Percentiles rank a stretch among this genome's conserved stretches.
Conservation (phyloP, 2,797 vertebrate species). For the Holocentrus rufus region DNA sequence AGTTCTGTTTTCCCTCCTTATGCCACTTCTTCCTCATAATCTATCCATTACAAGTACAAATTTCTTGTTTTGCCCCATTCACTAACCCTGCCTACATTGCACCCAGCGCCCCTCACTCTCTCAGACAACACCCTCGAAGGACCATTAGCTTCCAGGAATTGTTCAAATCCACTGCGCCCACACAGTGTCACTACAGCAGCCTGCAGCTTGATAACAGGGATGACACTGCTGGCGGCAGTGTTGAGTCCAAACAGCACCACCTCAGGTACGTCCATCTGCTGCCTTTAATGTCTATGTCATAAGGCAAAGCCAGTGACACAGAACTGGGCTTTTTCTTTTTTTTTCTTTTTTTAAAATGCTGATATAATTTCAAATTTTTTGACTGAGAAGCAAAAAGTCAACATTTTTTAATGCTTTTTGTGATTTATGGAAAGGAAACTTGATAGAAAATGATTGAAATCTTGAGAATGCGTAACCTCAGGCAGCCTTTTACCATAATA, state of each 20-base stretch:
- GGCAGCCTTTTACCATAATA: constrained; percentile 53
- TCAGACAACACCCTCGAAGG: constrained; percentile 36
- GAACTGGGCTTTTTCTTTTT: too few relatives aligned
- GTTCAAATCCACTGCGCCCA: constrained; percentile 35
- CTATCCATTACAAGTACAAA: background rate
- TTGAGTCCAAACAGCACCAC: constrained; percentile 5
- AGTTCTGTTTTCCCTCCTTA: background rate
- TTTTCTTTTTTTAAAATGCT: background rate
- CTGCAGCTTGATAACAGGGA: constrained; percentile 9
- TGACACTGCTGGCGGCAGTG: constrained; percentile 6
- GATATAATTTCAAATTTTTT: constrained; percentile 11
- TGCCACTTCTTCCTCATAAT: background rate
- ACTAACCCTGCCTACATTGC: background rate
- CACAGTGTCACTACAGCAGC: constrained; percentile 24
- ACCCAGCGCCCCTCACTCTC: background rate
- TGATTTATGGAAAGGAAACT: constrained; percentile 41
- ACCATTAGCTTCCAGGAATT: constrained; percentile 55
- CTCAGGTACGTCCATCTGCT: background rate
- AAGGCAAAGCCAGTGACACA: background rate
- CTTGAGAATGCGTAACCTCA: constrained; percentile 33
- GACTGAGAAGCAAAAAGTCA: constrained; percentile 12
- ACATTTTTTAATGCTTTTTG: constrained; percentile 15
- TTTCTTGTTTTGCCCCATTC: background rate
- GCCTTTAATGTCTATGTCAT: background rate
- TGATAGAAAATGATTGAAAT: constrained; percentile 49